Base-by-base conservation (phyloP, 2,113 vertebrate genomes). In the Nicator chloris region DNA sequence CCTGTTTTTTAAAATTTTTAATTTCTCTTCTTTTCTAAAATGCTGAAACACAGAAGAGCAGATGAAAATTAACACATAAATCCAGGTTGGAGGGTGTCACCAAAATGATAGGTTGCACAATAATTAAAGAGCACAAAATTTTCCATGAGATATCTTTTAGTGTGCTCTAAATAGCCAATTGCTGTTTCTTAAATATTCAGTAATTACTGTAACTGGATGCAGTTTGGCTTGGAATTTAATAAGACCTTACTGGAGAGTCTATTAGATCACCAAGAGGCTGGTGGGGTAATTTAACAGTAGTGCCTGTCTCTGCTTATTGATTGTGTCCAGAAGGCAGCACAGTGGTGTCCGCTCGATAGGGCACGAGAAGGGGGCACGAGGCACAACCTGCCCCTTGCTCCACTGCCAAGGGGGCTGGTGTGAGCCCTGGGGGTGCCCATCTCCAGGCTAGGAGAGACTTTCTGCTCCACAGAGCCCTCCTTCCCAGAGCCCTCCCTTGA, bases 41-140 rank as follows among this genome's bases (percentile, higher is more conserved):
- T 70, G 76, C 63, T 86, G 56, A 76, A 80, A 92, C 59, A 84
- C 28, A 59, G 73, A 92, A 86, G 49, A 88, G 60, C 24, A 94
- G 92, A 92, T 66, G 81, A 40, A 97, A 96, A 97, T 97, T 93
- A 96, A 94, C 88, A 84, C 51, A 92, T 76, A 97, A 96, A 97
- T 94, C 45, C 84, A 87, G 69, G 76, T 82, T 96, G 88, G 73
- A 94, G 61, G 15, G 56, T 95, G 95, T 86, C 88, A 95, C 93
- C 23, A 63, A 89, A 92, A 95, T 72, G 91, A 96, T 82, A 95
- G 91, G 82, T 85, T 91, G 80, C 87, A 91, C 73, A 94, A 94
- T 94, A 96, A 97, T 97, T 96, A 96, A 97, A 97, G 86, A 96
- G 80, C 91, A 95, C 63, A 80, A 95, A 96, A 95, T 94, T 89